Percentiles rank a stretch among this genome's conserved stretches.
Evolutionary conservation across 2,113 vertebrate species (phyloP).

Genomic region (Acrocephalus arundinaceus): DNA sequence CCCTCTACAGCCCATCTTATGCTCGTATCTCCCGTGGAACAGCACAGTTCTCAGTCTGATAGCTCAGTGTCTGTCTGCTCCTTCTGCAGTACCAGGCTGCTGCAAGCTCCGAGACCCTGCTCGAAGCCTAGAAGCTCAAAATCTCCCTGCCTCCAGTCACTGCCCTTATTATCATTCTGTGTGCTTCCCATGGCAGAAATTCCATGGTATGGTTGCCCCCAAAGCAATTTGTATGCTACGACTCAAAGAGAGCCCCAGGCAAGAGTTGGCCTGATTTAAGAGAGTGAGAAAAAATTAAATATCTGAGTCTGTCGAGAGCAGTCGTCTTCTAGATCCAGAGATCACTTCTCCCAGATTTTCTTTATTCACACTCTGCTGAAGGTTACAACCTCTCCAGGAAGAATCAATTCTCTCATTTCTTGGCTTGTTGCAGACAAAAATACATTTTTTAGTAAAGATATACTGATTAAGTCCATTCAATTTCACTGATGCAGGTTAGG

Average conservation of each 20-base stretch:
- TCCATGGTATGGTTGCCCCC: background rate
- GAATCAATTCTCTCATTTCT: background rate
- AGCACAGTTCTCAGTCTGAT: background rate
- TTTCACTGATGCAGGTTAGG: background rate
- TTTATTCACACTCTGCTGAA: conserved; percentile 28
- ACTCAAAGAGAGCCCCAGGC: conserved; percentile 34
- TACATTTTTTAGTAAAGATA: background rate
- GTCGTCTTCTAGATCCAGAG: background rate
- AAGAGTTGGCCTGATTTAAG: conserved; percentile 31
- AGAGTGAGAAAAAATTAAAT: conserved; percentile 30
- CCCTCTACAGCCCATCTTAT: conserved; percentile 13
- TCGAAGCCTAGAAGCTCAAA: background rate
- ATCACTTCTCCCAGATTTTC: background rate
- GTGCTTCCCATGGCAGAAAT: background rate
- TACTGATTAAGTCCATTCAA: background rate
- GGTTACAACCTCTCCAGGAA: conserved; percentile 13
- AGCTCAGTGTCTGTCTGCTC: background rate
- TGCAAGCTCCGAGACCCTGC: background rate
- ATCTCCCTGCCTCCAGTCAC: background rate
- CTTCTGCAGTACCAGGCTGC: background rate
- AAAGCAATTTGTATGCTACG: conserved; percentile 22
- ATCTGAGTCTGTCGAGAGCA: background rate
- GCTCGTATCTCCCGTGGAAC: background rate
- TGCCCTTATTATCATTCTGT: conserved; percentile 16
- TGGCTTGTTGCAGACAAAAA: background rate